Percentiles rank a stretch among this genome's conserved stretches.
Conservation (phyloP, 2,113 vertebrate species). For the Protobothrops flavoviridis region DNA sequence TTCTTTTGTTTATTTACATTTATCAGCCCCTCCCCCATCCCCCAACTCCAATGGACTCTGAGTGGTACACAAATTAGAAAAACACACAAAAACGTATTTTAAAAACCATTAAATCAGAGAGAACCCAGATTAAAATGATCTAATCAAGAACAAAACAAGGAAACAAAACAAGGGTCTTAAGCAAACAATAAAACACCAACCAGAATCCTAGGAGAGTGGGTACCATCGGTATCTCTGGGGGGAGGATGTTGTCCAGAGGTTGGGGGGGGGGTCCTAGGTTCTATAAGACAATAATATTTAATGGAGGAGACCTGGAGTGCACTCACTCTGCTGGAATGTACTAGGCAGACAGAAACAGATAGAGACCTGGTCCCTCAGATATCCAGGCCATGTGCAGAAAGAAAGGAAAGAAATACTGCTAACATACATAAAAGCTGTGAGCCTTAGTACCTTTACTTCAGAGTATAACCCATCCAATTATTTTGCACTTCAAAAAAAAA, state of each 20-base stretch:
- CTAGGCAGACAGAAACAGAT: neutral
- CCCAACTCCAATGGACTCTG: neutral
- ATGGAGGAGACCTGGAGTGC: neutral
- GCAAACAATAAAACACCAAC: neutral
- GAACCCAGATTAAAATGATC: neutral
- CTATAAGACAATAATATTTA: neutral
- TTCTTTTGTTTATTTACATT: neutral
- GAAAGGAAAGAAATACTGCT: neutral
- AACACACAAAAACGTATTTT: neutral
- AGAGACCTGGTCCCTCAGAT: neutral
- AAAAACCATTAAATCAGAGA: neutral
- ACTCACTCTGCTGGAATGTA: neutral
- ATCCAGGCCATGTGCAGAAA: neutral
- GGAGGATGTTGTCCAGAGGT: neutral
- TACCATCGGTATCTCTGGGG: neutral
- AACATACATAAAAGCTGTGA: neutral
- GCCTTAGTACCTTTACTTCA: neutral
- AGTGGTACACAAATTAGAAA: neutral
- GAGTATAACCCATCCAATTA: neutral
- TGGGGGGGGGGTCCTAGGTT: neutral
- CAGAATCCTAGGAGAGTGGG: neutral
- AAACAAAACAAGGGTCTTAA: neutral
- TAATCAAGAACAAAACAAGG: neutral
- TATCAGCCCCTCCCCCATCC: neutral
- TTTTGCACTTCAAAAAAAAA: neutral